Percentiles rank a stretch among this genome's conserved stretches.
Conservation (phyloP, 2,113 vertebrate genomes). For the Acanthisitta chloris region DNA sequence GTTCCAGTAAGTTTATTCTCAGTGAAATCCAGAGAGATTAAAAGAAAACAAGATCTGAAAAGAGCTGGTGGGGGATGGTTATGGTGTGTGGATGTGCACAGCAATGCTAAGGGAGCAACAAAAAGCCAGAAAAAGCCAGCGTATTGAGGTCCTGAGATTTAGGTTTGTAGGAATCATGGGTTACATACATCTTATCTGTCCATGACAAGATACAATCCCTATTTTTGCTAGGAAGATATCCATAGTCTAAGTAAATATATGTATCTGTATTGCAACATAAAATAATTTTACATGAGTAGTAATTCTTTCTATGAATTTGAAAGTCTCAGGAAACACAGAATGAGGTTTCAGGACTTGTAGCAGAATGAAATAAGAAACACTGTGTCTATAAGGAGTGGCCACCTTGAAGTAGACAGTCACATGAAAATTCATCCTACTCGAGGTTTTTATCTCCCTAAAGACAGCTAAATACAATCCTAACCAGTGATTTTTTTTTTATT, state of each 20-base stretch:
- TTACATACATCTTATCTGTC: not conserved
- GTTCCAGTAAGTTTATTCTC: not conserved
- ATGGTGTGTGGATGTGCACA: not conserved
- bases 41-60: not conserved
- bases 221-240: not conserved
- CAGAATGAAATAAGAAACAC: not conserved
- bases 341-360: not conserved
- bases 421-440: not conserved
- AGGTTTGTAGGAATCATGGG: not conserved
- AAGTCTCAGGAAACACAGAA: not conserved
- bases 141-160: not conserved
- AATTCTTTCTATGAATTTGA: not conserved
- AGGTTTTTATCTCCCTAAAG: not conserved
- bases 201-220: not conserved
- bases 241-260: not conserved
- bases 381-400: not conserved
- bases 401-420: not conserved
- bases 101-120: not conserved
- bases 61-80: not conserved
- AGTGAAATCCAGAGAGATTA: not conserved
- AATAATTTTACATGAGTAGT: not conserved
- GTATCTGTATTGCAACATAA: not conserved
- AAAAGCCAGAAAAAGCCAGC: no score
- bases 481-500: not conserved
- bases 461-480: not conserved